Evolutionary conservation across 2,888 invertebrate species (phyloP).

Genomic region (Euzetes globulus): DNA sequence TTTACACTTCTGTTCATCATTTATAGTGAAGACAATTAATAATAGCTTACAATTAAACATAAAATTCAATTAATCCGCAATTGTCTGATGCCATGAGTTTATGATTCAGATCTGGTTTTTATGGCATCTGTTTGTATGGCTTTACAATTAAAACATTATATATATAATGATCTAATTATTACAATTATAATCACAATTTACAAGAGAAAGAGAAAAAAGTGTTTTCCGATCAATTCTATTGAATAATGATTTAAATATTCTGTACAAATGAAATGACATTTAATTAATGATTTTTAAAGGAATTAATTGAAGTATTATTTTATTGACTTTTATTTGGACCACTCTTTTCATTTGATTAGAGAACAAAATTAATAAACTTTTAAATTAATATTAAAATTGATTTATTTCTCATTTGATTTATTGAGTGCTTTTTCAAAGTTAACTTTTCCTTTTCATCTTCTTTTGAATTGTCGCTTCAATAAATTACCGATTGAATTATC

Average conservation of each 20-base stretch:
- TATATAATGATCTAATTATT: slow-evolving; percentile 11
- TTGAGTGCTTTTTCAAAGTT: too few species aligned
- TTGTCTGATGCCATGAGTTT: background rate
- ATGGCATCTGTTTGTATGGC: background rate
- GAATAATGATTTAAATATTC: background rate
- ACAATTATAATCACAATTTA: slow-evolving; percentile 17
- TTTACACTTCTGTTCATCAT: too few species aligned
- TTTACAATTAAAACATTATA: slow-evolving; percentile 5
- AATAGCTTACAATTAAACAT: too few species aligned
- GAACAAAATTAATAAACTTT: background rate
- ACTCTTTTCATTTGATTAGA: background rate
- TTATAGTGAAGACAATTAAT: too few species aligned
- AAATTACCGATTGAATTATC: too few species aligned
- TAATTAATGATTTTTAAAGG: background rate
- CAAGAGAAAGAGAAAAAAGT: background rate
- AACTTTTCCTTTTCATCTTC: too few species aligned
- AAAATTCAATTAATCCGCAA: background rate
- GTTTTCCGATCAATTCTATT: background rate
- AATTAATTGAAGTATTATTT: too few species aligned
- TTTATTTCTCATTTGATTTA: too few species aligned
- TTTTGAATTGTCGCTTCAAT: too few species aligned
- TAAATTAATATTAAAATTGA: background rate
- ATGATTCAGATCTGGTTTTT: background rate
- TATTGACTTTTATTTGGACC: background rate
- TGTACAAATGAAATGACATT: background rate